phyloP scores from a whole-genome alignment of 2,888 invertebrate genomes.

The Aspidiotus rigidus region DNA sequence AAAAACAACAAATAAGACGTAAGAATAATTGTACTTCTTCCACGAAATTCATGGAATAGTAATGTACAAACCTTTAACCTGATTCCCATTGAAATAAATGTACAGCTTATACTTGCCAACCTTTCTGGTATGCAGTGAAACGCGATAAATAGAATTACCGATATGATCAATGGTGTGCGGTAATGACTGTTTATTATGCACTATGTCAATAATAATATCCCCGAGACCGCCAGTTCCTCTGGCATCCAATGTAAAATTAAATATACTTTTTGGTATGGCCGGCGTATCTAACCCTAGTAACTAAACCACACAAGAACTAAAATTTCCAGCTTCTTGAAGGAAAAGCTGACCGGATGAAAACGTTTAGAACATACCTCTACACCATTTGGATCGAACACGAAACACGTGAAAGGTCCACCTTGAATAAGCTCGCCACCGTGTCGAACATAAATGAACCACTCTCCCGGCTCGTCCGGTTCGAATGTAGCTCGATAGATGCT shows the following conservation, averaged over 20 bases:
- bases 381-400: slow-evolving; percentile 88
- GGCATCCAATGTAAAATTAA: slow-evolving; percentile 70
- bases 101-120: slow-evolving; percentile 62
- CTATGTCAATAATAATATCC: slow-evolving; percentile 79
- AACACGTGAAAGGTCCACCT: slow-evolving; percentile 93
- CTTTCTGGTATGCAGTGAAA: slow-evolving; percentile 50
- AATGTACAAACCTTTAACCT: slow-evolving; percentile 47
- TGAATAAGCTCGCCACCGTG: slow-evolving; percentile 92
- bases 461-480: slow-evolving; percentile 92
- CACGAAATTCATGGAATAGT: too few relatives aligned
- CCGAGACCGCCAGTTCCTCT: slow-evolving; percentile 74
- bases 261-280: slow-evolving; percentile 74
- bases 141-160: slow-evolving; percentile 52
- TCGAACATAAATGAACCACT: slow-evolving; percentile 92
- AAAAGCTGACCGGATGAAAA: too few relatives aligned
- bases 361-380: slow-evolving; percentile 52
- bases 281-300: slow-evolving; percentile 63
- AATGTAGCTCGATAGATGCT: slow-evolving; percentile 92
- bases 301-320: slow-evolving; percentile 38
- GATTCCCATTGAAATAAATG: slow-evolving; percentile 87
- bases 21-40: too few relatives aligned
- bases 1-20: background rate
- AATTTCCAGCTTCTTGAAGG: too few relatives aligned
- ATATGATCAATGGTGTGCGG: slow-evolving; percentile 73
- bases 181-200: slow-evolving; percentile 75